Evolutionary conservation across 2,797 vertebrate species (phyloP).

Genomic region (Phoxinus dragarum): DNA sequence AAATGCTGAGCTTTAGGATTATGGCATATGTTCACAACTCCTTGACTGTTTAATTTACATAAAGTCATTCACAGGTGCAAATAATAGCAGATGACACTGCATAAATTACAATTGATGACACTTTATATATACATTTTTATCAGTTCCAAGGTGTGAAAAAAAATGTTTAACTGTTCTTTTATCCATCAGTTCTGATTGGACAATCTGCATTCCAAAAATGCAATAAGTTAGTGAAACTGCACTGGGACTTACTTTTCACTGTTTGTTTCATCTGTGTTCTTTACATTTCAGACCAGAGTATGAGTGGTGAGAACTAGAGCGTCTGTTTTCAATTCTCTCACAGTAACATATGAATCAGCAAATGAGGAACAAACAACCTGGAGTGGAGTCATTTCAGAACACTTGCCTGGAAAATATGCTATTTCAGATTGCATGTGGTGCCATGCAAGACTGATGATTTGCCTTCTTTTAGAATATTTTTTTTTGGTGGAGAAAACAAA

Average conservation of each 20-base stretch:
- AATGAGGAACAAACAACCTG: not conserved
- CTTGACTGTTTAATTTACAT: not conserved
- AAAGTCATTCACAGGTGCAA: not conserved
- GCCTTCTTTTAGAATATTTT: not conserved
- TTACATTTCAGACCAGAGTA: not conserved
- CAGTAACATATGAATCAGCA: not conserved
- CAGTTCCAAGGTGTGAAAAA: not conserved
- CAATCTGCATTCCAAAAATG: not conserved
- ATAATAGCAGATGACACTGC: constrained; percentile 4
- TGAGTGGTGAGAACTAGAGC: not conserved
- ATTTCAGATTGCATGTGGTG: not conserved
- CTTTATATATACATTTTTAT: not conserved
- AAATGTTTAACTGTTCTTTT: not conserved
- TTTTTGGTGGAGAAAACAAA: not conserved
- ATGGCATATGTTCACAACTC: not conserved
- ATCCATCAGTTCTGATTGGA: not conserved
- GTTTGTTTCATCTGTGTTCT: constrained; percentile 2
- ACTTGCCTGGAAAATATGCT: not conserved
- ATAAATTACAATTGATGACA: not conserved
- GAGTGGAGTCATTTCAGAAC: not conserved
- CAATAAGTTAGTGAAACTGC: not conserved
- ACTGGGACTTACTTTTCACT: not conserved
- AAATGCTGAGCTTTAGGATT: not conserved
- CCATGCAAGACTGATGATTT: constrained; percentile 1
- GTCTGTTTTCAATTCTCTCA: not conserved